phyloP scores from a whole-genome alignment of 2,113 vertebrate genomes.

The Nibea coibor region DNA sequence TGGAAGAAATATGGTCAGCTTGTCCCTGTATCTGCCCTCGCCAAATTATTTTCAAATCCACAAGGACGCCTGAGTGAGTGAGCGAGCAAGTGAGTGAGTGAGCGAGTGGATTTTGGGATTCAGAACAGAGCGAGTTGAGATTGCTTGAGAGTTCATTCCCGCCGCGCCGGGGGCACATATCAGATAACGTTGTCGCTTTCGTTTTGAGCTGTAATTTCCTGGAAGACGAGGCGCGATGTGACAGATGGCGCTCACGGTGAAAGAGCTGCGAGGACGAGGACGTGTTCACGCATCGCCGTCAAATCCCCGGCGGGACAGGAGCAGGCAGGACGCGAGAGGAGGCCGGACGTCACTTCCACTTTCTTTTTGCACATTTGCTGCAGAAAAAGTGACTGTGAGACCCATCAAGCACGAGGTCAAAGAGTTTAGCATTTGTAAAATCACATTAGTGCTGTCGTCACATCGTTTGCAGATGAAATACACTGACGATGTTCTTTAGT shows the following conservation, averaged over 20 bases:
- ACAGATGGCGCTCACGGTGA: conserved; percentile 69
- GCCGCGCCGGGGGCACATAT: conserved; percentile 35
- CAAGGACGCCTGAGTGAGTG: conserved; percentile 13
- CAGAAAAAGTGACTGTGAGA: conserved; percentile 12
- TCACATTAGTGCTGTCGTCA: neutral
- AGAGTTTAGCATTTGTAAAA: neutral
- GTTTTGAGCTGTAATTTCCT: conserved; percentile 68
- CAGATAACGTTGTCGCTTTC: conserved; percentile 60
- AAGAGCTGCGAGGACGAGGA: conserved; percentile 54
- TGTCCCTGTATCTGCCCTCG: conserved; percentile 41
- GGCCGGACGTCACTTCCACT: neutral
- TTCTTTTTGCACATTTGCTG: neutral
- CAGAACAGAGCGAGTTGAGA: conserved; percentile 36
- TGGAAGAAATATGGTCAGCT: neutral
- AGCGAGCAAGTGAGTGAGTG: neutral
- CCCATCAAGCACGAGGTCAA: neutral
- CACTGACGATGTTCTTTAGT: neutral
- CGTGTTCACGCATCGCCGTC: conserved; percentile 37
- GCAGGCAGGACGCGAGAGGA: neutral
- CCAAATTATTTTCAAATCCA: conserved; percentile 39
- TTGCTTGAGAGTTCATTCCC: conserved; percentile 27
- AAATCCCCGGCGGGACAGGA: neutral
- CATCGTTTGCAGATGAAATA: neutral
- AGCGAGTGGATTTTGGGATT: conserved; percentile 44
- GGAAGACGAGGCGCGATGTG: conserved; percentile 64